Conservation (phyloP, 2,888 invertebrate species). For the Phytoseiulus persimilis region DNA sequence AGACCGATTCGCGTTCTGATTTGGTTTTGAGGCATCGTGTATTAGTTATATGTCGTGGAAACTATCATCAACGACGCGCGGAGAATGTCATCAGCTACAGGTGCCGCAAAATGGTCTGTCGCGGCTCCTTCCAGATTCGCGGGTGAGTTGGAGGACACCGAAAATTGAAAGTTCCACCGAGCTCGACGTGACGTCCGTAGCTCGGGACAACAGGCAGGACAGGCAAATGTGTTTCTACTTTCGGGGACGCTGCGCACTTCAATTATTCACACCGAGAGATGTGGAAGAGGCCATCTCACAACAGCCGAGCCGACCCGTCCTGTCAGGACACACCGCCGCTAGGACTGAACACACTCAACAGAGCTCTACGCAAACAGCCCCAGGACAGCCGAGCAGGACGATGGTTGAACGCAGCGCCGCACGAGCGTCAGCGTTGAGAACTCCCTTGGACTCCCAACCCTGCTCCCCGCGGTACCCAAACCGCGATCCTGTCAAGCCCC, state of each 20-base stretch:
- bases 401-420: not conserved
- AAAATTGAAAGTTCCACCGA: not conserved
- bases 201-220: not conserved
- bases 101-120: no score
- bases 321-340: not conserved
- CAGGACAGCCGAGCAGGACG: not conserved
- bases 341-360: not conserved
- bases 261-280: conserved; percentile 5
- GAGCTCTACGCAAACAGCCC: not conserved
- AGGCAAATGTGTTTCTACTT: not conserved
- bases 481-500: not conserved
- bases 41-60: no score
- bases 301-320: not conserved
- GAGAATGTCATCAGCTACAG: no score
- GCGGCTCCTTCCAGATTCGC: no score
- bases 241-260: not conserved
- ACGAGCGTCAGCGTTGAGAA: not conserved
- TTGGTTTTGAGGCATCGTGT: no score
- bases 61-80: no score
- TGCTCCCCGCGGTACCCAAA: not conserved
- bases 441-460: not conserved
- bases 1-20: no score
- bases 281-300: not conserved
- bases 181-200: not conserved
- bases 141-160: not conserved